phyloP scores from a whole-genome alignment of 92 coral and sea anemone species.

The Palythoa grandis region DNA sequence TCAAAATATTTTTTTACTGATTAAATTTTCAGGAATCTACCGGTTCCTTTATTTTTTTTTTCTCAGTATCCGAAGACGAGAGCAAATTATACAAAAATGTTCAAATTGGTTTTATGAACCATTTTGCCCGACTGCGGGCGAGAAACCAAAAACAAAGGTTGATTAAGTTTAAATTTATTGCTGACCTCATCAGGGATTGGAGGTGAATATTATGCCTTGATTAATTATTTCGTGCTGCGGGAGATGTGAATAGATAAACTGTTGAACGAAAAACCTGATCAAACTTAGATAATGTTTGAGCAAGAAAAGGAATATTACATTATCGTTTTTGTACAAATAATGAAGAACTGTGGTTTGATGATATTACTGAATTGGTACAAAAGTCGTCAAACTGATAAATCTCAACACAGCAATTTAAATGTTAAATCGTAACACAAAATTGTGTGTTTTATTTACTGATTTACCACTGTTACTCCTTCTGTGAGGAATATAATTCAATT shows the following conservation, averaged over 20 bases:
- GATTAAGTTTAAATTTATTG: slow-evolving; percentile 26
- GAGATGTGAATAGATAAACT: neutral
- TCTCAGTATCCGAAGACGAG: neutral
- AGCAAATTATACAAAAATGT: neutral
- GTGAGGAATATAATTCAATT: too few species aligned
- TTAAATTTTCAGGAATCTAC: neutral
- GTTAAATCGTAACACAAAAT: too few species aligned
- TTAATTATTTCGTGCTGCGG: neutral
- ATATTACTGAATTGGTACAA: too few species aligned
- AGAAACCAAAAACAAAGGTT: neutral
- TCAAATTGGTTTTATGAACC: neutral
- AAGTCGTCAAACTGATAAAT: too few species aligned
- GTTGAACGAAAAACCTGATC: neutral
- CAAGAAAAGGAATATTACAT: too few species aligned
- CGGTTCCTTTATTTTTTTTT: neutral
- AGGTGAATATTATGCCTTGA: neutral
- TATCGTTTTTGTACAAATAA: too few species aligned
- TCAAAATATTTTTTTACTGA: too few species aligned
- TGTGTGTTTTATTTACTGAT: too few species aligned
- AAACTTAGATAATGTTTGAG: too few species aligned
- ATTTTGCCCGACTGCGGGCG: neutral
- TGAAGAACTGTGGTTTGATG: too few species aligned
- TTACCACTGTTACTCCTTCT: too few species aligned
- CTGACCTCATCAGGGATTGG: neutral
- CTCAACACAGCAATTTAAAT: too few species aligned